phyloP scores from a whole-genome alignment of 2,113 vertebrate species.

The Xiphorhynchus elegans region DNA sequence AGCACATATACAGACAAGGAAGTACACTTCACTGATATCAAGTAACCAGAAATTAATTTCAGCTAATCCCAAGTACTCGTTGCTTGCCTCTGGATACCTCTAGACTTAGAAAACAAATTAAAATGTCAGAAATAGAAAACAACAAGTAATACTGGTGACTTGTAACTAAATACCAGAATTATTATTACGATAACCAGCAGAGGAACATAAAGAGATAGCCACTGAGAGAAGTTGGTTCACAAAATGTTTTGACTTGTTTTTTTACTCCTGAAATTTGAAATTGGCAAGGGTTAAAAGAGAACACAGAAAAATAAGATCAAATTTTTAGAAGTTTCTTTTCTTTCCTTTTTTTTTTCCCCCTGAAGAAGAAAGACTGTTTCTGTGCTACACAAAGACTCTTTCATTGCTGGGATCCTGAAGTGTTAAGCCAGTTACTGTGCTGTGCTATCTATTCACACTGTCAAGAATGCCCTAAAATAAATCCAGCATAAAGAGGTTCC shows the following conservation, averaged over 20 bases:
- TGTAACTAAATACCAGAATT: not conserved
- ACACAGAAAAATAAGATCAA: not conserved
- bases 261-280: not conserved
- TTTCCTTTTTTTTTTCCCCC: not conserved
- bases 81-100: not conserved
- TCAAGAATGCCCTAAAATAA: constrained; percentile 10
- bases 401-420: not conserved
- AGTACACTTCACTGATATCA: not conserved
- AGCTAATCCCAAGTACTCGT: not conserved
- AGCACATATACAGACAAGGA: not conserved
- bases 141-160: not conserved
- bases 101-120: not conserved
- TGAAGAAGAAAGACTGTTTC: not conserved
- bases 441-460: not conserved
- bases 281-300: not conserved
- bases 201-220: not conserved
- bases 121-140: not conserved
- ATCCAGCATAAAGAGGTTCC: not conserved
- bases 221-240: not conserved
- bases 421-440: not conserved
- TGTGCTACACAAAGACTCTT: not conserved
- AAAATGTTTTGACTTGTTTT: not conserved
- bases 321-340: not conserved
- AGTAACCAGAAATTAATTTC: not conserved
- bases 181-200: not conserved